phyloP scores from a whole-genome alignment of 2,113 vertebrate species.

The Carollia perspicillata region DNA sequence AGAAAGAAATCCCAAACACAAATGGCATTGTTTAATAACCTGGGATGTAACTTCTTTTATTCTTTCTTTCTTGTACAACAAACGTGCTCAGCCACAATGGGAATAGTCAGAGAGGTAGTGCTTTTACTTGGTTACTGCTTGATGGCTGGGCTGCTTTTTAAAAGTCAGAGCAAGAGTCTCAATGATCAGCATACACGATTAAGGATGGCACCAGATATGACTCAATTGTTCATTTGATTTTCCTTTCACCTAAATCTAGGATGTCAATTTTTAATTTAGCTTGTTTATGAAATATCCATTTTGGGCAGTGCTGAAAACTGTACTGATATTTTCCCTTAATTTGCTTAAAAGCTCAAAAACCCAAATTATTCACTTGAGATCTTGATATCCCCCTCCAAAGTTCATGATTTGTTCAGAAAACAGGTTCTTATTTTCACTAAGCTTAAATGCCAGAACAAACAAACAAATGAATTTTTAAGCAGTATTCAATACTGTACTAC shows the following conservation, averaged over 20 bases:
- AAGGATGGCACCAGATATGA: not conserved
- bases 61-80: not conserved
- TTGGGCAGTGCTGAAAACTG: not conserved
- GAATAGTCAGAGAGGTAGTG: not conserved
- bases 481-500: not conserved
- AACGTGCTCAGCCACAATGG: not conserved
- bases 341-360: not conserved
- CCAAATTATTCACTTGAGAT: not conserved
- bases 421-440: conserved; percentile 24
- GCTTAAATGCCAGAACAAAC: not conserved
- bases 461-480: not conserved
- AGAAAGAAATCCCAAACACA: conserved; percentile 6
- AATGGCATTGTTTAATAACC: not conserved
- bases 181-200: not conserved
- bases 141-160: not conserved
- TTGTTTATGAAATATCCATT: conserved; percentile 27
- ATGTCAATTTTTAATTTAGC: not conserved
- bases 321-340: not conserved
- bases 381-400: not conserved
- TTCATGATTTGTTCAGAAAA: not conserved
- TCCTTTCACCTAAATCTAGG: not conserved
- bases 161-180: not conserved
- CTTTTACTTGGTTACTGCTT: not conserved
- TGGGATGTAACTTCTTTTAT: not conserved
- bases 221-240: not conserved